phyloP scores from a whole-genome alignment of 2,797 vertebrate species.

The Lerista edwardsae region DNA sequence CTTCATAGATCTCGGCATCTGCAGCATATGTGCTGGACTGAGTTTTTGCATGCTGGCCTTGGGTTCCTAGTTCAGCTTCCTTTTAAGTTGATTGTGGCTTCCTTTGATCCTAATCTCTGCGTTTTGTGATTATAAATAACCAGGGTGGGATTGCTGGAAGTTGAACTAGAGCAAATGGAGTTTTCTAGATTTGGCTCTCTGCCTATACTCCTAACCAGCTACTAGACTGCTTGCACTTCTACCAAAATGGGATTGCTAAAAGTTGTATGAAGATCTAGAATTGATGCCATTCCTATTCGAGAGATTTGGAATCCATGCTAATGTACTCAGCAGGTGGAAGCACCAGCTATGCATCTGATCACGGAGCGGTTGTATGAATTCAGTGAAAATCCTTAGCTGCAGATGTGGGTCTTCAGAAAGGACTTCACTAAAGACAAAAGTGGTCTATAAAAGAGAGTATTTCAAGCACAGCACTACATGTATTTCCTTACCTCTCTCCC shows the following conservation, averaged over 20 bases:
- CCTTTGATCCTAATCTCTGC: constrained; percentile 19
- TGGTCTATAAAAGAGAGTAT: background rate
- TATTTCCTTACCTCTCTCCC: background rate
- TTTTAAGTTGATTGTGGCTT: constrained; percentile 23
- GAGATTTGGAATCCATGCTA: background rate
- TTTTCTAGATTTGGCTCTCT: background rate
- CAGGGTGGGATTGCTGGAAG: background rate
- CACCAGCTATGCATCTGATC: background rate
- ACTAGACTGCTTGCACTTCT: background rate
- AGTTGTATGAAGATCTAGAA: background rate
- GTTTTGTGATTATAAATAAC: constrained; percentile 6
- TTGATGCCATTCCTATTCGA: background rate
- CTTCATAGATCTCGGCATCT: background rate
- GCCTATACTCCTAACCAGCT: background rate
- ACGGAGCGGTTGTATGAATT: background rate
- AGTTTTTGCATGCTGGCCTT: background rate
- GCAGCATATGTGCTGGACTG: background rate
- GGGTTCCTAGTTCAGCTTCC: background rate
- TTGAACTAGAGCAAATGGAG: background rate
- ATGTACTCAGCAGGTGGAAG: background rate
- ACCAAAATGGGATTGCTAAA: background rate
- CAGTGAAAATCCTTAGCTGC: background rate
- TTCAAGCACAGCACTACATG: background rate
- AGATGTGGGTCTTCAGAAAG: background rate
- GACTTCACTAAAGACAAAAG: background rate